A percentile compares a stretch with the other conserved stretches of the same genome.
phyloP scores from a whole-genome alignment of 2,888 invertebrate genomes.

The Alviniconcha strummeri region DNA sequence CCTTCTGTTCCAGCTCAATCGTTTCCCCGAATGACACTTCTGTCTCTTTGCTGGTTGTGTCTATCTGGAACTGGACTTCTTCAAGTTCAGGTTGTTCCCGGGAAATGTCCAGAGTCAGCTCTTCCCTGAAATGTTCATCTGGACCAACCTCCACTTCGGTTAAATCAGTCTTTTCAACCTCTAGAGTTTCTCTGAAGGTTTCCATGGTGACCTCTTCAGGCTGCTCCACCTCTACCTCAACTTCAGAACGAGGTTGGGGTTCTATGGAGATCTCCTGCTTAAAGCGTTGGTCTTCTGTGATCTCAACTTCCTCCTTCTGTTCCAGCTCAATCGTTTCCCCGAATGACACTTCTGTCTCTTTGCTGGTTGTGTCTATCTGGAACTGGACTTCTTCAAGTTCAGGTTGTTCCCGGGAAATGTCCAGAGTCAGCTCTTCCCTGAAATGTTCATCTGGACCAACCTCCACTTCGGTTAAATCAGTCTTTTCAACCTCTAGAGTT shows the following conservation, averaged over 20 bases:
- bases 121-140: slow-evolving; percentile 35
- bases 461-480: no score
- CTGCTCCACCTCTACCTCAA: slow-evolving; percentile 23
- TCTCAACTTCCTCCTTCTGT: slow-evolving; percentile 35
- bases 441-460: no score
- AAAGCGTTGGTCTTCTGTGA: slow-evolving; percentile 4
- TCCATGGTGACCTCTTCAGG: slow-evolving; percentile 24
- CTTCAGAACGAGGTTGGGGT: slow-evolving; percentile 19
- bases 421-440: no score
- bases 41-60: slow-evolving; percentile 37
- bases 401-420: no score
- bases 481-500: no score
- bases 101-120: slow-evolving; percentile 37
- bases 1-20: slow-evolving; percentile 41
- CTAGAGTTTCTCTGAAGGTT: slow-evolving; percentile 29
- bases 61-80: slow-evolving; percentile 30
- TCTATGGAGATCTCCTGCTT: slow-evolving; percentile 26
- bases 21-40: slow-evolving; percentile 47
- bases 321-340: slow-evolving; percentile 47
- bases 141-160: slow-evolving; percentile 20
- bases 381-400: no score
- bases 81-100: slow-evolving; percentile 38
- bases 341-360: slow-evolving; percentile 41
- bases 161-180: slow-evolving; percentile 1
- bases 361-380: not conserved